A percentile compares a stretch with the other conserved stretches of the same genome.
Evolutionary conservation across 2,797 vertebrate species (phyloP).

Genomic region (Microchirus variegatus): DNA sequence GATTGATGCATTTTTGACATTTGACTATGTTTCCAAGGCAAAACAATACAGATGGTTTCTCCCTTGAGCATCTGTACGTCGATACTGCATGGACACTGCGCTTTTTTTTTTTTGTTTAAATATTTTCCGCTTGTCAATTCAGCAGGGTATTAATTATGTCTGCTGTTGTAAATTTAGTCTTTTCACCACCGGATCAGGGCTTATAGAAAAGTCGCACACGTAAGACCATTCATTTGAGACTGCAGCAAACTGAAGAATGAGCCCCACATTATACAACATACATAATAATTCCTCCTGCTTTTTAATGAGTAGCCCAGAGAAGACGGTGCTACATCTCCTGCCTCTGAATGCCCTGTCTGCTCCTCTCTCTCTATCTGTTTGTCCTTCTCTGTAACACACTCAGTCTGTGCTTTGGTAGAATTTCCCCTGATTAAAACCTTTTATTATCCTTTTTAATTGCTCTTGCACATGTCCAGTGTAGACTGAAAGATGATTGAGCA

Average conservation of each 20-base stretch:
- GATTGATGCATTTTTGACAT: too few relatives aligned
- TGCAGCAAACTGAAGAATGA: constrained; percentile 37
- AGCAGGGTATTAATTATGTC: constrained; percentile 68
- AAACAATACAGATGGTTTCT: too few relatives aligned
- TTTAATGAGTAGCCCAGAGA: constrained; percentile 44
- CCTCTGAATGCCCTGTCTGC: constrained; percentile 16
- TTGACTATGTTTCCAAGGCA: too few relatives aligned
- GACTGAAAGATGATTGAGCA: constrained; percentile 60
- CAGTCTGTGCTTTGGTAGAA: constrained; percentile 33
- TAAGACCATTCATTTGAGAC: constrained; percentile 52
- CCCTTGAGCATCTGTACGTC: too few relatives aligned
- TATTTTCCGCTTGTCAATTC: constrained; percentile 36
- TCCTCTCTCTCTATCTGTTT: constrained; percentile 14
- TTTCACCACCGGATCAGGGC: constrained; percentile 46
- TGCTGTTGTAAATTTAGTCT: constrained; percentile 57
- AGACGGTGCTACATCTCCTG: constrained; percentile 21
- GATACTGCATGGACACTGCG: constrained; percentile 3
- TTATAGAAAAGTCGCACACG: constrained; percentile 37
- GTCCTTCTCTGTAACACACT: constrained; percentile 28
- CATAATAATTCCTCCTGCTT: constrained; percentile 7
- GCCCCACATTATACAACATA: neutral
- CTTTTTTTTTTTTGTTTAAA: constrained; percentile 26
- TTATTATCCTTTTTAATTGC: constrained; percentile 72
- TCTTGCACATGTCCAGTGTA: constrained; percentile 56
- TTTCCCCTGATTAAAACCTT: constrained; percentile 57